Percentiles rank a stretch among this genome's conserved stretches.
Conservation (phyloP, 2,113 vertebrate species). For the Lagopus leucura region DNA sequence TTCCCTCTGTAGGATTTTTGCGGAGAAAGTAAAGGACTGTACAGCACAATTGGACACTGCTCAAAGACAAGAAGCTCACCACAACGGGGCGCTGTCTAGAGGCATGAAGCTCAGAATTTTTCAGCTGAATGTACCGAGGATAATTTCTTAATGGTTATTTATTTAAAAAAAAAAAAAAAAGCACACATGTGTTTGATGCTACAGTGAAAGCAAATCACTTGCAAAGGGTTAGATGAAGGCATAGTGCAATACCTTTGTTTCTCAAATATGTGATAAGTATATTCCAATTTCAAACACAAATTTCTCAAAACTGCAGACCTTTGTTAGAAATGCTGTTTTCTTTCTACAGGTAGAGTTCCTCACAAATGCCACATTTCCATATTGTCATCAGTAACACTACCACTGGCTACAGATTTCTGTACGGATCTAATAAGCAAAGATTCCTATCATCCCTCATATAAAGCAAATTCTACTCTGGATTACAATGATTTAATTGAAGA, state of each 20-base stretch:
- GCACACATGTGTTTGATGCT: accelerated
- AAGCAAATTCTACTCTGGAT: not conserved
- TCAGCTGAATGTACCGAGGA: not conserved
- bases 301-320: accelerated
- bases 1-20: not conserved
- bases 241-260: not conserved
- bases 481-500: not conserved
- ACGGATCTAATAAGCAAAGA: not conserved
- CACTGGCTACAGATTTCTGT: not conserved
- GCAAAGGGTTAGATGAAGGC: too few relatives aligned
- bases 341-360: not conserved
- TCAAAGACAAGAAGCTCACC: not conserved
- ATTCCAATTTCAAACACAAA: not conserved
- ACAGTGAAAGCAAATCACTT: not conserved
- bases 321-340: not conserved
- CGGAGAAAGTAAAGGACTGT: not conserved
- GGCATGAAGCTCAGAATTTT: not conserved
- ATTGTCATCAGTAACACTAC: not conserved
- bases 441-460: not conserved
- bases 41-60: not conserved
- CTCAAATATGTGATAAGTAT: not conserved
- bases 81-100: not conserved
- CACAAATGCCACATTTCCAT: not conserved
- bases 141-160: not conserved
- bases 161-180: not conserved